Evolutionary conservation across 1,140 invertebrate species (phyloP), one percentile per base, ranked within the genome.

Genomic region (Cheumatopsyche charites): DNA sequence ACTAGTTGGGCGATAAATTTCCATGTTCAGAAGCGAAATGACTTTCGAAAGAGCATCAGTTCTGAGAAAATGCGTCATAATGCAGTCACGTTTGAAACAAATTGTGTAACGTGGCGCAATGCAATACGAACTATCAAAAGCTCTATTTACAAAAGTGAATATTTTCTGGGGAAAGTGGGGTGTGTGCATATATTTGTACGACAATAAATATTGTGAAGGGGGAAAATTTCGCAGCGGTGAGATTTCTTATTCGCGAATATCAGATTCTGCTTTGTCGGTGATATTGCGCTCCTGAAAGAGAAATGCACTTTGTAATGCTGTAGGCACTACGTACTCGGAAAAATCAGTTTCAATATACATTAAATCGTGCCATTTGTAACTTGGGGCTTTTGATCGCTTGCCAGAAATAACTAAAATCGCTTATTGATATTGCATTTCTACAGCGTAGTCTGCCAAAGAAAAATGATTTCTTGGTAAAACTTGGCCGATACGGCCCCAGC

Each of bases 351-450:
- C 43, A 61, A 74, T 71, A 69, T 74, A 70, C 62, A 75, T 75
- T 75, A 70, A 75, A 75, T 70, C 43, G 63, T 52, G 62, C 70
- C 70, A 67, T 72, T 67, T 69, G 70, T 70, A 74, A 68, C 67
- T 42, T 52, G 61, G 62, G 47, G 52, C 62, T 72, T 72, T 75
- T 72, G 73, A 75, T 75, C 73, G 67, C 26, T 72, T 75, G 73
- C 73, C 73, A 75, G 62, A 75, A 75, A 75, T 75, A 72, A 72
- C 73, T 72, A 72, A 71, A 74, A 75, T 72, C 73, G 67, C 67
- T 75, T 75, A 75, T 75, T 75, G 73, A 72, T 75, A 72, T 75
- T 75, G 73, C 70, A 70, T 75, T 72, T 75, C 71, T 70, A 43
- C 67, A 36, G 66, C 62, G 67, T 65, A 72, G 66, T 72, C 71